Evolutionary conservation across 2,797 vertebrate genomes (phyloP).

Genomic region (Sebastes iracundus): DNA sequence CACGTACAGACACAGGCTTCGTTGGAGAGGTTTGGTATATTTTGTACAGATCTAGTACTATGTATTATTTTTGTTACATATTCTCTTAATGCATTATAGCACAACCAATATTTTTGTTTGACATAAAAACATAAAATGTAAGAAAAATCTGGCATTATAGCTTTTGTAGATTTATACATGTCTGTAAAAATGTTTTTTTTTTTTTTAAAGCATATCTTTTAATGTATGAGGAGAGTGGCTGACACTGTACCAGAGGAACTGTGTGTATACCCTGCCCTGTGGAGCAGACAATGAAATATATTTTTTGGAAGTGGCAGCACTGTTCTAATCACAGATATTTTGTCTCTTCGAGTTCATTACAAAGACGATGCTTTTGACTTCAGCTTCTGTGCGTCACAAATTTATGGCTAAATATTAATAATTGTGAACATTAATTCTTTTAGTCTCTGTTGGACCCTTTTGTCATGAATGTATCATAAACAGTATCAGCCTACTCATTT

Average conservation of each 20-base stretch:
- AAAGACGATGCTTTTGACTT: conserved; percentile 72
- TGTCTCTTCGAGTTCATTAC: conserved; percentile 64
- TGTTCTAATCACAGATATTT: conserved; percentile 74
- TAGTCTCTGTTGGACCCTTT: conserved; percentile 30
- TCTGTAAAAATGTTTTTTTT: conserved; percentile 77
- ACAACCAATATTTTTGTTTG: conserved; percentile 78
- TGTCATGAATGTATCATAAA: conserved; percentile 67
- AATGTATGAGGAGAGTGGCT: conserved; percentile 82
- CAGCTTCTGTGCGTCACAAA: conserved; percentile 58
- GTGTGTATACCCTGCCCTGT: conserved; percentile 88
- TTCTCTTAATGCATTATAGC: conserved; percentile 80
- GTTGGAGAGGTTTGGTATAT: conserved; percentile 77
- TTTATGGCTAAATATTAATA: conserved; percentile 52
- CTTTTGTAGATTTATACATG: conserved; percentile 83
- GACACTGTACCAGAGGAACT: conserved; percentile 87
- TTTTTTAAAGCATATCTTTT: conserved; percentile 78
- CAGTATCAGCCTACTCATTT: conserved; percentile 21
- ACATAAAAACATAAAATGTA: conserved; percentile 74
- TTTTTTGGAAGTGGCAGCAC: conserved; percentile 82
- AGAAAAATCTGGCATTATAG: conserved; percentile 72
- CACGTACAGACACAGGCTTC: conserved; percentile 65
- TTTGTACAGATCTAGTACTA: conserved; percentile 86
- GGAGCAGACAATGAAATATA: conserved; percentile 86
- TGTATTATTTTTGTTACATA: conserved; percentile 84
- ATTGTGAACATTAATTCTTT: conserved; percentile 53